Base-by-base conservation (phyloP, 37 sponge, comb jelly and placozoan species). In the Spongia lamella region DNA sequence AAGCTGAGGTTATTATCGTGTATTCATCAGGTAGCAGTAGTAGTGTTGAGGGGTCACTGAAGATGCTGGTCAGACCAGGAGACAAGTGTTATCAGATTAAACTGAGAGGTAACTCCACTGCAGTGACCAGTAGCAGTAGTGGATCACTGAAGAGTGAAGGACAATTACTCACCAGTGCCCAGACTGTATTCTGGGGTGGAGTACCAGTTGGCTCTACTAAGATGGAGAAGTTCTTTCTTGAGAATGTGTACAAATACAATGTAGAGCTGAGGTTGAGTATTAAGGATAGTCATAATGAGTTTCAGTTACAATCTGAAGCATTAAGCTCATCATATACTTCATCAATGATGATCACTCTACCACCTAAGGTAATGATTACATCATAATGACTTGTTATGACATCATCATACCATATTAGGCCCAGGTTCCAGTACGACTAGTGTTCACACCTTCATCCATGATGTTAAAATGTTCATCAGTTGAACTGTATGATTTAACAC, bases 31-130 rank as follows among this genome's bases (percentile, higher is more conserved):
- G 47, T 13, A 9, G 47, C 9, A 9, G 5, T 43, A 9, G 47
- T 43, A 43, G 47, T 43, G 47, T 43, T 5, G 47, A 43, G 47
- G 47, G 47, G 29, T 11, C 56, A 14, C 54, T 89, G 49, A 53
- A 63, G 35, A 58, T 84, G 56, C 77, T 64, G 60, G 66, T 84
- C 15, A 72, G 75, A 57, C 90, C 90, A 19, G 33, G 38, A 17
- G 90, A 85, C 5, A 80, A 85, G 0, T 53, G n/a, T 58, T 84
- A 84, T 55, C 63, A 84, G 62, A 2, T 89, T n/a, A 84, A 89
- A 59, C 25, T 89, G 17, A n/a, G 39, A 21, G 89, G 84, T 25
- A 70, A 67, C 47, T 43, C 7, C 47, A 43, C 47, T 9, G 47
- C 47, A 13, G n/a, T n/a, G n/a, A n/a, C n/a, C n/a, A n/a, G n/a